Conservation (phyloP, 1,140 invertebrate genomes). For the Lamellibrachia luymesi region DNA sequence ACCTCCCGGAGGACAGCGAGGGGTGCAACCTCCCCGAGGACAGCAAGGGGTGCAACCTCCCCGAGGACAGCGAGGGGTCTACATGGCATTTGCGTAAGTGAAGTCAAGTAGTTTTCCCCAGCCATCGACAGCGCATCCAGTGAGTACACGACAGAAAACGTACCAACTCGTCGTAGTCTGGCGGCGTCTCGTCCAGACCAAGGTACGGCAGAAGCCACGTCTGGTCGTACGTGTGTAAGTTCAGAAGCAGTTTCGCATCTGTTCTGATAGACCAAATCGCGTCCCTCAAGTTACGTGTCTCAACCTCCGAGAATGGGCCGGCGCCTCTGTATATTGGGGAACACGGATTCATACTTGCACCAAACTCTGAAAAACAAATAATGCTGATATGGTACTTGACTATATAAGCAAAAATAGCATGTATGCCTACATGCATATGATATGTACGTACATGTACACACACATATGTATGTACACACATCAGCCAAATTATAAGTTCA, state of each 20-base stretch:
- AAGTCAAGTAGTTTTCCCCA: no score
- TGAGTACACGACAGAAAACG: neutral
- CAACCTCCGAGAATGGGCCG: slow-evolving; percentile 7
- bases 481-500: no score
- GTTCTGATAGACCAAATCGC: neutral
- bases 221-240: slow-evolving; percentile 16
- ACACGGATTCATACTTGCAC: slow-evolving; percentile 10
- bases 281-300: neutral
- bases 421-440: neutral
- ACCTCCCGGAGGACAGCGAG: no score
- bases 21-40: no score
- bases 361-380: neutral
- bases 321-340: neutral
- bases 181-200: neutral
- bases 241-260: neutral
- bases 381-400: neutral
- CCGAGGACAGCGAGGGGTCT: no score
- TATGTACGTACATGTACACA: neutral
- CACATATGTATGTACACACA: no score
- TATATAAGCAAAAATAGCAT: neutral
- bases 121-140: no score
- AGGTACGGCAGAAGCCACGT: slow-evolving; percentile 9
- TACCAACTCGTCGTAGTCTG: slow-evolving; percentile 14
- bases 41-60: no score
- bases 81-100: no score